Evolutionary conservation across 2,888 invertebrate genomes (phyloP), one percentile per base, ranked within the genome.

Genomic region (Melinopterus prodromus): DNA sequence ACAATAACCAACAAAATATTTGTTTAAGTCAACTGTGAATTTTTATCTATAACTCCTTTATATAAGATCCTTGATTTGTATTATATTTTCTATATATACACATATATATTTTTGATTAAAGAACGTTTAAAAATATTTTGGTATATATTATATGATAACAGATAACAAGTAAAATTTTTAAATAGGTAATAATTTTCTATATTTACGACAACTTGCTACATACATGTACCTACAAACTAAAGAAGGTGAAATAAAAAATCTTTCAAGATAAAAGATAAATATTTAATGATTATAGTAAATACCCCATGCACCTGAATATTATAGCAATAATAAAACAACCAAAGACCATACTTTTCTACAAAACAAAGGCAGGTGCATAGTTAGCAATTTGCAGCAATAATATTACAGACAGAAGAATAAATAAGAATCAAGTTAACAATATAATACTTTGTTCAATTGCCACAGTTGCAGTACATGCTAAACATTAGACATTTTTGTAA

Each of bases 281-380:
- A 78, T 78, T 71, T 78, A 71, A 69, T 77, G 69, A 69, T 77
- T 69, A 76, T 53, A 53, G 53, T 72, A 72, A 72, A 72, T 72
- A 72, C 53, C 53, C 53, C 5, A 53, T 53, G 53, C 53, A 53
- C 53, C 53, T 53, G 5, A 53, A 53, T 53, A 53, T 53, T 53
- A 53, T 12, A 53, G 53, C 53, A 53, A 53, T 53, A 53, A 53
- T 53, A 53, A 53, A 53, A 53, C 53, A 53, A 53, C 53, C 53
- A 53, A 53, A 53, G 53, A 53, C 53, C 7, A 53, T 1, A 53
- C 12, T 53, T 53, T 1, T 53, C 53, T 53, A 53, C 7, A 53
- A 53, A 53, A 53, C n/a, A 12, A 53, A 53, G 53, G 53, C 53
- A 53, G 53, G 7, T 53, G 53, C 53, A 53, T 53, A 53, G 53